Percentiles rank a stretch among this genome's conserved stretches.
These are phyloP conservation scores for Steatocranus sp. DNA, from an alignment of 2,797 vertebrate species.

Conservation along the genomic window DNA sequence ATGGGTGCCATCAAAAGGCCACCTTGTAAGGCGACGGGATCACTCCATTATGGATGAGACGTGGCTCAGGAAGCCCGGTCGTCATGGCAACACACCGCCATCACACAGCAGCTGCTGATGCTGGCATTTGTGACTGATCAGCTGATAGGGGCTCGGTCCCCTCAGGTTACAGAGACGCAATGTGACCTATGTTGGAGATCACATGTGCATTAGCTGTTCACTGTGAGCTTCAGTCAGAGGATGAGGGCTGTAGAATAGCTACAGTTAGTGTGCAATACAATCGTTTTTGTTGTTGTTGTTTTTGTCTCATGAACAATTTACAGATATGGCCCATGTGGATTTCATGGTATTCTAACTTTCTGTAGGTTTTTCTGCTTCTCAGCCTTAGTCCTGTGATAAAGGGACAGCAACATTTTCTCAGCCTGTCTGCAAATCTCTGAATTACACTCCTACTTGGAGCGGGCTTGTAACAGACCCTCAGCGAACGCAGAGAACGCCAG, in stretches of 20 bases:
- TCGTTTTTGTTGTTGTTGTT: neutral
- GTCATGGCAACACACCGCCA: conserved; percentile 26
- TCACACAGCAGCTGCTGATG: conserved; percentile 1
- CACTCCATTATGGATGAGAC: conserved; percentile 54
- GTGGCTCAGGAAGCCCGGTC: conserved; percentile 9
- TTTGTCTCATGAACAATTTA: neutral
- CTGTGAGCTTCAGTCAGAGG: neutral
- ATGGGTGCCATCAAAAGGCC: conserved; percentile 56
- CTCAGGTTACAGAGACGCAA: conserved; percentile 23
- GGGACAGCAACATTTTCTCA: neutral
- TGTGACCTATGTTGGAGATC: neutral
- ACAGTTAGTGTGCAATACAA: neutral
- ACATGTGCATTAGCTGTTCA: conserved; percentile 1
- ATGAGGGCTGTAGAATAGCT: neutral
- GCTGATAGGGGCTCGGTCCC: conserved; percentile 1
- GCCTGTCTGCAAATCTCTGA: neutral
- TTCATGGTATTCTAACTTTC: neutral
- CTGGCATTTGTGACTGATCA: conserved; percentile 22
- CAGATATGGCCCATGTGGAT: neutral
- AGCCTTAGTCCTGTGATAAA: neutral
- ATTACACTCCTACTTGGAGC: neutral
- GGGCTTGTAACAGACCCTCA: neutral
- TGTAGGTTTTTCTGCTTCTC: neutral
- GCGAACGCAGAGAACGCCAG: neutral
- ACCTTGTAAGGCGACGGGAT: conserved; percentile 28